A percentile compares a stretch with the other conserved stretches of the same genome.
phyloP scores from a whole-genome alignment of 2,797 vertebrate species.

The Gobio occitaniae region DNA sequence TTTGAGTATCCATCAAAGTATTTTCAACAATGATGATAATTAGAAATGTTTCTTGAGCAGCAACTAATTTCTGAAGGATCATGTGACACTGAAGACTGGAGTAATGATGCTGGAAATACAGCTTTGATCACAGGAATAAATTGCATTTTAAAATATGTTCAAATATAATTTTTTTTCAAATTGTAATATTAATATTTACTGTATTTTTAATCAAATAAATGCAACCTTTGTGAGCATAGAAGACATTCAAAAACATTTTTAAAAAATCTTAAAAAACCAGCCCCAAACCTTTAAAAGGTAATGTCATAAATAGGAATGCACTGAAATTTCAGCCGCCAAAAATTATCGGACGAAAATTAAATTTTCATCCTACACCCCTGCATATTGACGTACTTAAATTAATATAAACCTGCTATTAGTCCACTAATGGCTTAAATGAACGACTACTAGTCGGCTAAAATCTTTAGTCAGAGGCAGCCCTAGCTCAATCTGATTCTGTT shows the following conservation, averaged over 20 bases:
- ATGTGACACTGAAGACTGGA: not conserved
- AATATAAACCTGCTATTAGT: too few species aligned
- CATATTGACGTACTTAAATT: too few species aligned
- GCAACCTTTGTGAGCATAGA: not conserved
- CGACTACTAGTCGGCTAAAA: too few species aligned
- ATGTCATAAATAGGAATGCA: too few species aligned
- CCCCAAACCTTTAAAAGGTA: not conserved
- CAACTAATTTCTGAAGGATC: not conserved
- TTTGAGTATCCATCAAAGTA: too few species aligned
- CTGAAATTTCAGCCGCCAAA: too few species aligned
- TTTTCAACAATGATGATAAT: not conserved
- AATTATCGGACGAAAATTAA: too few species aligned
- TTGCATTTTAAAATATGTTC: too few species aligned
- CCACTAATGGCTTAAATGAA: too few species aligned
- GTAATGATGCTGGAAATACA: not conserved
- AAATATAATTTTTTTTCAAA: not conserved
- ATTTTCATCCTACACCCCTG: too few species aligned
- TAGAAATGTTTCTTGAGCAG: not conserved
- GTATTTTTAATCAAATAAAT: not conserved
- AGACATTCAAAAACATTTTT: not conserved
- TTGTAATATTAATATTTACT: not conserved
- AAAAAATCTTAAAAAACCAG: not conserved
- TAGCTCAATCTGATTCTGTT: too few species aligned
- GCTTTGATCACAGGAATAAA: not conserved
- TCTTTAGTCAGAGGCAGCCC: too few species aligned